These are phyloP conservation scores for Dromiciops gliroides DNA, from an alignment of 2,113 vertebrate species.

Conservation along the genomic window DNA sequence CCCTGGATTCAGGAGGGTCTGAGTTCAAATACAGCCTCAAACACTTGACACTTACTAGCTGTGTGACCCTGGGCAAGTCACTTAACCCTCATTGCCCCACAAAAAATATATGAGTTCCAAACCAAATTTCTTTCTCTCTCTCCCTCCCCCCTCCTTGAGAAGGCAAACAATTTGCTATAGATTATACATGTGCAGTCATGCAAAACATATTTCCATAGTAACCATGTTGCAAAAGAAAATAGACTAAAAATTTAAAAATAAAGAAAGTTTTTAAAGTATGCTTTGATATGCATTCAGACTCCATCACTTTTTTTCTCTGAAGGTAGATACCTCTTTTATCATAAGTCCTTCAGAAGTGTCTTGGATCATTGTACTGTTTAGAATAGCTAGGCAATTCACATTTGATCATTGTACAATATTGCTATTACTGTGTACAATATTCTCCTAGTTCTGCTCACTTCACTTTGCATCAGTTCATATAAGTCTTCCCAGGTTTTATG, in stretches of 20 bases:
- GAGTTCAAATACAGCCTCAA: too few species aligned
- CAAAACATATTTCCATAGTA: neutral
- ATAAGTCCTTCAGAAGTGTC: neutral
- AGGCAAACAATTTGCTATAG: neutral
- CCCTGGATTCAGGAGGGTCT: too few species aligned
- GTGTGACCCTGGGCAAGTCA: too few species aligned
- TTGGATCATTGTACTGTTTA: neutral
- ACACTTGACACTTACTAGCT: too few species aligned
- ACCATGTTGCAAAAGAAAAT: neutral
- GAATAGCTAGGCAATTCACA: neutral
- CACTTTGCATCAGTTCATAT: neutral
- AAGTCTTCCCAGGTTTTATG: neutral
- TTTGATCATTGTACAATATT: neutral
- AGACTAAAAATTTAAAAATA: neutral
- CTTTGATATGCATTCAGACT: neutral
- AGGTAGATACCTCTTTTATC: neutral
- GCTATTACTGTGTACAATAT: neutral
- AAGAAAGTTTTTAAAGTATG: neutral
- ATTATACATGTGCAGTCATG: neutral
- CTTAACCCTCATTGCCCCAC: too few species aligned
- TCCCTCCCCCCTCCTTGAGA: neutral
- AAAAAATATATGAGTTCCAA: too few species aligned
- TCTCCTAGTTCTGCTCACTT: neutral
- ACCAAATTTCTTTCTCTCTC: too few species aligned
- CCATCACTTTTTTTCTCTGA: neutral